phyloP scores from a whole-genome alignment of 2,113 vertebrate genomes.

The Pterocles burchelli region DNA sequence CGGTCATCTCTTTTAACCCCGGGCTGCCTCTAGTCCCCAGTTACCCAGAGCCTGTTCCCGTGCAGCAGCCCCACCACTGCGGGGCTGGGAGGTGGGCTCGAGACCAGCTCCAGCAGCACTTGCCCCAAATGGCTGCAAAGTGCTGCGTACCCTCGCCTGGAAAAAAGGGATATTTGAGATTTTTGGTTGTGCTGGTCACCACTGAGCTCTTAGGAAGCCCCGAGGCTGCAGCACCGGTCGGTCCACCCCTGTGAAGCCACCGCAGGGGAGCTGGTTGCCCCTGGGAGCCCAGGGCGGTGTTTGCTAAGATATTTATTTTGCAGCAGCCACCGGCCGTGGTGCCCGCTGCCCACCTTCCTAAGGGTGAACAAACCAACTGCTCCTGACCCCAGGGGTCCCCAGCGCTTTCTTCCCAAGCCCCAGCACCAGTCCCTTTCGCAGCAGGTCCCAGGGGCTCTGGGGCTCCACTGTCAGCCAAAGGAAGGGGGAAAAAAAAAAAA shows the following conservation, averaged over 20 bases:
- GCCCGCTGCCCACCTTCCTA: neutral
- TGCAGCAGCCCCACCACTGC: neutral
- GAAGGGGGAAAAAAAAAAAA: neutral
- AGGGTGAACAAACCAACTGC: no score
- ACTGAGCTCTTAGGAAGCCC: accelerated
- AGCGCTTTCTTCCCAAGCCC: neutral
- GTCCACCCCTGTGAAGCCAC: accelerated
- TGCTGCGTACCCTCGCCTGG: accelerated
- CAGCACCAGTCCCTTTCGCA: neutral
- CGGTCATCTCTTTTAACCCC: neutral
- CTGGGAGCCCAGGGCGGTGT: accelerated
- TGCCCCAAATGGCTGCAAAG: neutral
- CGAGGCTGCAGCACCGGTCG: accelerated
- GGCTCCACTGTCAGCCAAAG: neutral
- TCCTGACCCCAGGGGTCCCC: accelerated
- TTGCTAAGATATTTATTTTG: neutral
- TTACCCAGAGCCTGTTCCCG: neutral
- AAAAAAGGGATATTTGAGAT: neutral
- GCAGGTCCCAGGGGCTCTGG: neutral
- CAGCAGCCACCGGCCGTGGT: neutral
- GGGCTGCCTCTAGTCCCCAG: neutral
- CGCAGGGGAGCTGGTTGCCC: accelerated
- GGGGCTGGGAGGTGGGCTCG: neutral
- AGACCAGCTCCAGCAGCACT: neutral
- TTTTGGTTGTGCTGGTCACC: neutral